These are phyloP conservation scores for Pachypsylla venusta DNA, from an alignment of 1,140 invertebrate genomes.

Conservation along the genomic window DNA sequence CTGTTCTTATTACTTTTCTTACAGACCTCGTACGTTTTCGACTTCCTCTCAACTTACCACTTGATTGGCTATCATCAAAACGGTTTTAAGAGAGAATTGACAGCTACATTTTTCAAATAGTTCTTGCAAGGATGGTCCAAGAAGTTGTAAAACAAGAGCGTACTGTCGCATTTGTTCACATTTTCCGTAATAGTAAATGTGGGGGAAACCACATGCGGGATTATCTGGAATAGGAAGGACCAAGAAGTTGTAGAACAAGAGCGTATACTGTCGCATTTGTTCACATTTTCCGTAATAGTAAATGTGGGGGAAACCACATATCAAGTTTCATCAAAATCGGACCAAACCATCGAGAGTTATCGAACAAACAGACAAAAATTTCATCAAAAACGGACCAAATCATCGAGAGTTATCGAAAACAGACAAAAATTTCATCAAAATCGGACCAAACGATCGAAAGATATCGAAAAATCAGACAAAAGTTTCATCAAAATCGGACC, in stretches of 20 bases:
- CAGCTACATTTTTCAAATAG: conserved; percentile 57
- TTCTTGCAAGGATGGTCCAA: conserved; percentile 65
- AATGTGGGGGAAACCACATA: conserved; percentile 98
- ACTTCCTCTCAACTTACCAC: no score
- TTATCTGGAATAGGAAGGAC: conserved; percentile 12
- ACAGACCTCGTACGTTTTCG: conserved; percentile 59
- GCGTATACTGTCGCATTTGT: conserved; percentile 72
- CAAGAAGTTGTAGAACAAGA: conserved; percentile 18
- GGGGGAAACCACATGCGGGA: conserved; percentile 84
- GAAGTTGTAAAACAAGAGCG: conserved; percentile 57
- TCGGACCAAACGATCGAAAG: no score
- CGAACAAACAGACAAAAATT: no score
- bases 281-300: conserved; percentile 96
- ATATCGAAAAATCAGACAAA: no score
- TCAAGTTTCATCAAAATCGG: no score
- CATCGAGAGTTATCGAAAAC: no score
- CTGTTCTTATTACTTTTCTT: no score
- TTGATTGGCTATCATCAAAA: conserved; percentile 96
- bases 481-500: no score
- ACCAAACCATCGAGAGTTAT: no score
- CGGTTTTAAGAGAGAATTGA: conserved; percentile 94
- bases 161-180: conserved; percentile 77
- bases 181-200: conserved; percentile 98
- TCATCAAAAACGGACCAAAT: no score
- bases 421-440: no score